Evolutionary conservation across 2,113 vertebrate species (phyloP), one percentile per base, ranked within the genome.

Genomic region (Epinephelus fuscoguttatus): DNA sequence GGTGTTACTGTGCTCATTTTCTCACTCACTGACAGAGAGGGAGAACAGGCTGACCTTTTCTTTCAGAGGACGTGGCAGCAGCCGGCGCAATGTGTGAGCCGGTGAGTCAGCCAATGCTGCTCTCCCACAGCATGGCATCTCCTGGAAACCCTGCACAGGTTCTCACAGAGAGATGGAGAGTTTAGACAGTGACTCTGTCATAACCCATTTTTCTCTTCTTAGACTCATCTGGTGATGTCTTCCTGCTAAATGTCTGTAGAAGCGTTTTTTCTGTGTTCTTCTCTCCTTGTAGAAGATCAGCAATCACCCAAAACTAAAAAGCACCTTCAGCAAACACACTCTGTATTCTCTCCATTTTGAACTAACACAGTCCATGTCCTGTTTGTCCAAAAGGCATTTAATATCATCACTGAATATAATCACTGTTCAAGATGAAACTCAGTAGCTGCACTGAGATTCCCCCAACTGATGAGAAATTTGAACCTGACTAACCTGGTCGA

Each of bases 21-120:
- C 55, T 78, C 75, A 19, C 53, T 56, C 4, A 19, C 82, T 78
- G 71, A 83, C 75, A 83, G 63, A 57, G 60, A 61, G 12, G 9
- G 50, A 86, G 72, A 88, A 71, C 63, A 71, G 1, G 40, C 19
- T 88, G 78, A 83, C 89, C 88, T 93, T 88, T 88, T 73, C 67
- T 53, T 78, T 82, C 49, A 68, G 81, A 75, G 60, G 63, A 87
- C 45, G 40, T 82, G 85, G 80, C 85, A 64, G 83, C 75, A 66
- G 50, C 52, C 70, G 2, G 76, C 33, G 30, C 78, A 23, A 23
- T 66, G 80, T 86, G 88, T 42, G 40, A 80, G 70, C 49, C 8
- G 19, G 42, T 91, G 86, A 91, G 80, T 93, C 89, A 88, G 85
- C 53, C 80, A 66, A 70, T 93, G 93, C 19, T 21, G 53, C 62